A percentile compares a stretch with the other conserved stretches of the same genome.
phyloP scores from a whole-genome alignment of 2,113 vertebrate genomes.

The Romanogobio albipinnatus region DNA sequence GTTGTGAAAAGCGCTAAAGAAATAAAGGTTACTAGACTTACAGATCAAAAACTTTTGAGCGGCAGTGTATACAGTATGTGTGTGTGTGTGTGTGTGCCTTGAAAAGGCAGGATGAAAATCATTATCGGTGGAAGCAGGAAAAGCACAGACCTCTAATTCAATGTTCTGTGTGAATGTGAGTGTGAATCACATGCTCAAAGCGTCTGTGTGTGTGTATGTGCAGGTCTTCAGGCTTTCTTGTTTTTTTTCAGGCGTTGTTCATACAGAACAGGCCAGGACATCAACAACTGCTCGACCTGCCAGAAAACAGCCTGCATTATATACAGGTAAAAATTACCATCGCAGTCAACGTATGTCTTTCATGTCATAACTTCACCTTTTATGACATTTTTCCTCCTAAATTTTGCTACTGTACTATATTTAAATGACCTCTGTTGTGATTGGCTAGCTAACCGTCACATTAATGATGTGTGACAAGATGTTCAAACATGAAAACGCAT shows the following conservation, averaged over 20 bases:
- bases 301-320: constrained; percentile 99
- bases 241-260: constrained; percentile 83
- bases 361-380: background rate
- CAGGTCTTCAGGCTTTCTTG: background rate
- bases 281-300: constrained; percentile 97
- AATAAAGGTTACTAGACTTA: no score
- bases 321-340: constrained; percentile 87
- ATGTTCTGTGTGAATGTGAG: background rate
- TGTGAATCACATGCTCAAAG: background rate
- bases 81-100: no score
- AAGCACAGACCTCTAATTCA: constrained; percentile 14
- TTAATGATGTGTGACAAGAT: background rate
- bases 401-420: background rate
- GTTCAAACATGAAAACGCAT: background rate
- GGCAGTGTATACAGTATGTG: no score
- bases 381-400: background rate
- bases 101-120: background rate
- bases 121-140: background rate
- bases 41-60: no score
- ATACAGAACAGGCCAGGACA: constrained; percentile 97
- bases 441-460: background rate
- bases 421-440: background rate
- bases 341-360: background rate
- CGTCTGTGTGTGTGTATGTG: constrained; percentile 42
- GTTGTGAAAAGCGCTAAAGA: no score